These are phyloP conservation scores for Monarcha castaneiventris DNA, from an alignment of 2,113 vertebrate genomes.

Conservation along the genomic window DNA sequence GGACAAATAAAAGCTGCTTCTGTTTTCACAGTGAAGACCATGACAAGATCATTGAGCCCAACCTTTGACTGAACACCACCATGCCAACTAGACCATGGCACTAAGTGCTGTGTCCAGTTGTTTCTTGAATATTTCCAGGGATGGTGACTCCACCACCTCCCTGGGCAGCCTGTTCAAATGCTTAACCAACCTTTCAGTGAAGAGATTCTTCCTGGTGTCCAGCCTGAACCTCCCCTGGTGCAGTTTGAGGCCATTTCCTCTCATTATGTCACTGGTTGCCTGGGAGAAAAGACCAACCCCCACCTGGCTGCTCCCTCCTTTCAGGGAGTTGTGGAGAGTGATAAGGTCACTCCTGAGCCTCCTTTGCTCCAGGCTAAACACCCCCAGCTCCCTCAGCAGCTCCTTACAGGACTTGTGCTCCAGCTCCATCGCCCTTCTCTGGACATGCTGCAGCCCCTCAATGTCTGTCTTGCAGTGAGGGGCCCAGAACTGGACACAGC, in stretches of 20 bases:
- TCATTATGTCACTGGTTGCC: rapidly evolving
- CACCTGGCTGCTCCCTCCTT: not conserved
- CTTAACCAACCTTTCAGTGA: not conserved
- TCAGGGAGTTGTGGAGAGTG: not conserved
- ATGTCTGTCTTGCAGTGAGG: too few species aligned
- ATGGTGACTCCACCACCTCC: not conserved
- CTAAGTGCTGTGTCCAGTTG: not conserved
- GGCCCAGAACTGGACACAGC: not conserved
- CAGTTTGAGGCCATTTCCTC: not conserved
- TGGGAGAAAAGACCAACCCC: not conserved
- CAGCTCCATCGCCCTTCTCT: not conserved
- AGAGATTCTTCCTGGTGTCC: not conserved
- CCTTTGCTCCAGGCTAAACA: not conserved
- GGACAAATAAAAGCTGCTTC: rapidly evolving
- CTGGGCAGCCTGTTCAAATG: not conserved
- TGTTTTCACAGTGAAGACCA: not conserved
- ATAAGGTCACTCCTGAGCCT: not conserved
- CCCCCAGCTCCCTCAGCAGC: not conserved
- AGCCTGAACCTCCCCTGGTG: not conserved
- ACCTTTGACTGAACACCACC: rapidly evolving
- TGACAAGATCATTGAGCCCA: not conserved
- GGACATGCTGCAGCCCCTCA: not conserved
- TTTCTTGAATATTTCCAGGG: not conserved
- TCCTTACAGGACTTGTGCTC: not conserved
- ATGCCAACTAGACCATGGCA: not conserved